phyloP scores from a whole-genome alignment of 2,888 invertebrate species.

The Chalcosyrphus nemorum region DNA sequence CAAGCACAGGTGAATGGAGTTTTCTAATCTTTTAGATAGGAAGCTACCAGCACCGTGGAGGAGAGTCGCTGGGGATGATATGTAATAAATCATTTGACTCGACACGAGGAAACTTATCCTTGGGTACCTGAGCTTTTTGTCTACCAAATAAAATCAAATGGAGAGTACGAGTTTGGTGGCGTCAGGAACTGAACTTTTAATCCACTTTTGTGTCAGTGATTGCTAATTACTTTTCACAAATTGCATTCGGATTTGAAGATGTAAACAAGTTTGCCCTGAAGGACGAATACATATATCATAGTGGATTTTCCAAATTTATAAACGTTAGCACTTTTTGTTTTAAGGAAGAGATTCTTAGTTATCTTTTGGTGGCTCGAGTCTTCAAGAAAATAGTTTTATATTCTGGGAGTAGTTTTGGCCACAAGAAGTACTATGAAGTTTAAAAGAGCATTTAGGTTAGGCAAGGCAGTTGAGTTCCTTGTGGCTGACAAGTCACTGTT shows the following conservation, averaged over 20 bases:
- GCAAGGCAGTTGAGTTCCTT: no score
- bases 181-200: not conserved
- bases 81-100: constrained; percentile 54
- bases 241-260: not conserved
- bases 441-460: no score
- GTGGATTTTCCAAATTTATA: no score
- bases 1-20: constrained; percentile 39
- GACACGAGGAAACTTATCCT: constrained; percentile 11
- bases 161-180: not conserved
- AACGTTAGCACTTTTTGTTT: no score
- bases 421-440: no score
- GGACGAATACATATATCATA: no score
- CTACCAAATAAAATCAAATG: not conserved
- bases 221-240: not conserved
- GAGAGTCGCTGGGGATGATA: constrained; percentile 29
- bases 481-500: no score
- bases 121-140: not conserved
- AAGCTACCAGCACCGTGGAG: not conserved
- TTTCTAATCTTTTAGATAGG: constrained; percentile 42
- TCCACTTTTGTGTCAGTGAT: not conserved
- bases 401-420: no score
- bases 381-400: no score
- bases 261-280: not conserved
- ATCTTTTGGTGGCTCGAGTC: no score
- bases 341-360: no score